Conservation (phyloP, 2,888 invertebrate species). For the Tiphia femorata region DNA sequence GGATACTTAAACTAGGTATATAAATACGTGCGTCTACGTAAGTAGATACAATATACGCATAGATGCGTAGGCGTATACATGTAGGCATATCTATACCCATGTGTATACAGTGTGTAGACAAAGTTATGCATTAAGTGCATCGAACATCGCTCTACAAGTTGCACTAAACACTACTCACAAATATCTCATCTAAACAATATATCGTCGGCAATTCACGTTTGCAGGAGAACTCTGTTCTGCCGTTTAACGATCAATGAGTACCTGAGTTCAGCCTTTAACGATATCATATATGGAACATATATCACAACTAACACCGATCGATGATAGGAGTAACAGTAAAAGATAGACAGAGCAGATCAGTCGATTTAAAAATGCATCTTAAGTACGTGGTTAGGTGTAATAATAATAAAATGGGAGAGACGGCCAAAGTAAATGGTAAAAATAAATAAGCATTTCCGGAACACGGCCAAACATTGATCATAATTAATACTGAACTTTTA, state of each 20-base stretch:
- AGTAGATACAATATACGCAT: conserved; percentile 23
- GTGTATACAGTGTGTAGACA: conserved; percentile 33
- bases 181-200: conserved; percentile 10
- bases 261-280: neutral
- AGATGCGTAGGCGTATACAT: conserved; percentile 19
- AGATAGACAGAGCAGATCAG: conserved; percentile 63
- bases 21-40: too few relatives aligned
- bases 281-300: too few relatives aligned
- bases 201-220: neutral
- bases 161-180: conserved; percentile 49
- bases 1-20: too few relatives aligned
- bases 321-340: conserved; percentile 62
- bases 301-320: conserved; percentile 64
- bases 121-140: conserved; percentile 46
- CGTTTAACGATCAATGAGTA: neutral
- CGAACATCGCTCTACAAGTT: conserved; percentile 50
- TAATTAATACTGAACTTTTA: conserved; percentile 57
- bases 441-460: conserved; percentile 64
- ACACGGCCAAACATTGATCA: conserved; percentile 65
- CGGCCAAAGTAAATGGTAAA: conserved; percentile 49
- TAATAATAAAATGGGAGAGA: conserved; percentile 30
- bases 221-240: neutral
- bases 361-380: conserved; percentile 60
- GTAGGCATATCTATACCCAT: conserved; percentile 28
- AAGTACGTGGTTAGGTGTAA: conserved; percentile 38